phyloP scores from a whole-genome alignment of 1,140 invertebrate species.

The Drosophila subpulchrella region DNA sequence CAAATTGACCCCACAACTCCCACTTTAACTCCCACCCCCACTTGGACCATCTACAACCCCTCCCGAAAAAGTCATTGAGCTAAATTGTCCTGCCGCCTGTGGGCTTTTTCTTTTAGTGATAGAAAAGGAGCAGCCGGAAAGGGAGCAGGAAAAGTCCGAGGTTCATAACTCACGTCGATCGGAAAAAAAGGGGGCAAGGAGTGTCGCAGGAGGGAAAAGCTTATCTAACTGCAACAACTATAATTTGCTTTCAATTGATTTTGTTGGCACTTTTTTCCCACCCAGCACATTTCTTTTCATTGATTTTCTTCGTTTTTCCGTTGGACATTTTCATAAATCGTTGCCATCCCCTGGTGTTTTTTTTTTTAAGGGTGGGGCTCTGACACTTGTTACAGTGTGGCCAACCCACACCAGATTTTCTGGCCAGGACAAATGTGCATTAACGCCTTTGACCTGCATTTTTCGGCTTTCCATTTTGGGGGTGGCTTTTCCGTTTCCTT shows the following conservation, averaged over 20 bases:
- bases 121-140: conserved; percentile 17
- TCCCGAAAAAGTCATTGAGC: conserved; percentile 42
- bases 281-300: conserved; percentile 75
- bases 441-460: conserved; percentile 81
- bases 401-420: conserved; percentile 15
- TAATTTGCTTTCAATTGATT: conserved; percentile 83
- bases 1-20: conserved; percentile 50
- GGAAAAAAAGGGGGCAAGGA: not conserved
- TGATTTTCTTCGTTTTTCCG: conserved; percentile 58
- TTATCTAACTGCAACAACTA: conserved; percentile 81
- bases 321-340: conserved; percentile 73
- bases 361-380: conserved; percentile 17
- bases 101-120: conserved; percentile 21
- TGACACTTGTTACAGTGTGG: conserved; percentile 73
- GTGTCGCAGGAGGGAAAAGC: conserved; percentile 12
- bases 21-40: conserved; percentile 32
- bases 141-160: conserved; percentile 12
- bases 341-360: conserved; percentile 42
- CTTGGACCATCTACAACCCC: conserved; percentile 15
- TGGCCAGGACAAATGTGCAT: conserved; percentile 72
- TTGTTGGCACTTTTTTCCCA: conserved; percentile 43
- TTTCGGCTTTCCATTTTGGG: conserved; percentile 21
- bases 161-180: conserved; percentile 48
- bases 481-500: conserved; percentile 18
- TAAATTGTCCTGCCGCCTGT: conserved; percentile 50